These are phyloP conservation scores for Gobio occitaniae DNA, from an alignment of 2,797 vertebrate genomes.

Conservation along the genomic window DNA sequence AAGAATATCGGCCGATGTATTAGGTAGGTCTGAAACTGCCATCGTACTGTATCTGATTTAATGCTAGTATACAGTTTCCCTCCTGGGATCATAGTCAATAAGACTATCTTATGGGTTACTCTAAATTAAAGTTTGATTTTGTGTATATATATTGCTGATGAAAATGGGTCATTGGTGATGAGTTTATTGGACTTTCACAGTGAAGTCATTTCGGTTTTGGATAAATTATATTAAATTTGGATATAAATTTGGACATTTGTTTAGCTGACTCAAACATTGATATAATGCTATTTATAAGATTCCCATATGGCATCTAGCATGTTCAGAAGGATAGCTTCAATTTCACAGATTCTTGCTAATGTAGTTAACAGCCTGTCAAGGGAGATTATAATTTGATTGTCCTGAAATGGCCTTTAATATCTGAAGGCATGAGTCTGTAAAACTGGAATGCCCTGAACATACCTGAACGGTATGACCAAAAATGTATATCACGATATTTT, in stretches of 20 bases:
- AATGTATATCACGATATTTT: no score
- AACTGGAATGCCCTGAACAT: not conserved
- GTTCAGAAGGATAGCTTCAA: slow-evolving; percentile 1
- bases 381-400: slow-evolving; percentile 34
- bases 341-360: slow-evolving; percentile 40
- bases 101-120: no score
- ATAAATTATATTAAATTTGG: no score
- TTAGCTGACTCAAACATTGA: not conserved
- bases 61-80: no score
- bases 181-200: slow-evolving; percentile 9
- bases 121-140: no score
- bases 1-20: no score
- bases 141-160: not conserved
- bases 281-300: slow-evolving; percentile 37
- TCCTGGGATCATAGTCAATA: no score
- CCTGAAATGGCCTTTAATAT: slow-evolving; percentile 4
- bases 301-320: slow-evolving; percentile 29
- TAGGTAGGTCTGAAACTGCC: no score
- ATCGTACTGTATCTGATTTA: no score
- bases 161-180: not conserved
- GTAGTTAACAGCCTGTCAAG: not conserved
- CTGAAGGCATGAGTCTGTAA: not conserved
- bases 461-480: no score
- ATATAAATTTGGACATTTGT: slow-evolving; percentile 5
- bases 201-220: not conserved